Evolutionary conservation across 2,888 invertebrate genomes (phyloP).

Genomic region (Periphyllus acericola): DNA sequence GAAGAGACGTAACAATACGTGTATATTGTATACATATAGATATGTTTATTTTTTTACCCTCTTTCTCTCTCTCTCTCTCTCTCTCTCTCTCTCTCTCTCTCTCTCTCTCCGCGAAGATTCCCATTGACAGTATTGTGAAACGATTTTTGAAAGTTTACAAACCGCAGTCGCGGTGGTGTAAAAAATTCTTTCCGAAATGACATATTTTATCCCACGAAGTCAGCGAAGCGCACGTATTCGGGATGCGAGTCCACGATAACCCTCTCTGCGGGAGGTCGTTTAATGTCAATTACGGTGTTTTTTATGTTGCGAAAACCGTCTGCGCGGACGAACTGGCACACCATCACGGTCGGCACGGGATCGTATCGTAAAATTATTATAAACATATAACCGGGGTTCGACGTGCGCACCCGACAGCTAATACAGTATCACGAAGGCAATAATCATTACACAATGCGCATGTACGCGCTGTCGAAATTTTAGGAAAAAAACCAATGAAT

Average conservation of each 20-base stretch:
- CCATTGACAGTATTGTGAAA: slow-evolving; percentile 24
- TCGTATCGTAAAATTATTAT: slow-evolving; percentile 10
- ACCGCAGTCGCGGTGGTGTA: neutral
- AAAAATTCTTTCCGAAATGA: slow-evolving; percentile 22
- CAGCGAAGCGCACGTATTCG: slow-evolving; percentile 16
- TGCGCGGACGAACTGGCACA: neutral
- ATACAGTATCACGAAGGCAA: slow-evolving; percentile 12
- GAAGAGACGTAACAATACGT: neutral
- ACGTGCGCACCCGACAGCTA: neutral
- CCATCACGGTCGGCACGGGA: neutral
- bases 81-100: too few species aligned
- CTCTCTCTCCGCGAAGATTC: neutral
- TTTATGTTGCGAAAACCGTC: slow-evolving; percentile 23
- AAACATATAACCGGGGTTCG: neutral
- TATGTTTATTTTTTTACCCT: neutral
- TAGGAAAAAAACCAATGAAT: slow-evolving; percentile 1
- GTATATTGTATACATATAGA: too few species aligned
- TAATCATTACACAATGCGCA: neutral
- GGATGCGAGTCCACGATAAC: slow-evolving; percentile 20
- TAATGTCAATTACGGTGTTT: slow-evolving; percentile 13
- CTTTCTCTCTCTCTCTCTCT: too few species aligned
- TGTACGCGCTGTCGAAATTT: neutral
- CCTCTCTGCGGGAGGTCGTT: slow-evolving; percentile 1
- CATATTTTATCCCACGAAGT: neutral
- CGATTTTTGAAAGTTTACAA: slow-evolving; percentile 32